Conservation (phyloP, 2,113 vertebrate species). For the Butastur rufipennis region DNA sequence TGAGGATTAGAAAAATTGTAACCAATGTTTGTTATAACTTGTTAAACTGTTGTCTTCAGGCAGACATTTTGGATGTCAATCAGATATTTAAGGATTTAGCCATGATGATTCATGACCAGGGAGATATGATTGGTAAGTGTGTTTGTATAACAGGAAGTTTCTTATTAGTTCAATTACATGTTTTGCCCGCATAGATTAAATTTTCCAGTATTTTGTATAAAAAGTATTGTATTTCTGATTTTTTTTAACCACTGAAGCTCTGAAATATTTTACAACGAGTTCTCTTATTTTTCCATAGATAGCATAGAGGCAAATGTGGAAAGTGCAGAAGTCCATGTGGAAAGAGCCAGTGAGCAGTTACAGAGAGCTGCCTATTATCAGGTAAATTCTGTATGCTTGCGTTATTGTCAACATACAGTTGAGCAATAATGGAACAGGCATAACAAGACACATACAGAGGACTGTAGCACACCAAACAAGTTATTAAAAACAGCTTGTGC, state of each 20-base stretch:
- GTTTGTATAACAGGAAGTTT: not conserved
- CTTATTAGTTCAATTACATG: not conserved
- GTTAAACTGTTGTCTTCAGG: constrained; percentile 73
- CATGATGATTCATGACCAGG: constrained; percentile 98
- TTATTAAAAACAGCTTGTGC: not conserved
- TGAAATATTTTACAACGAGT: not conserved
- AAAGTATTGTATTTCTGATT: not conserved
- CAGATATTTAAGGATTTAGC: constrained; percentile 99
- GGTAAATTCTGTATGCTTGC: constrained; percentile 72
- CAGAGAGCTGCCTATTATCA: constrained; percentile 92
- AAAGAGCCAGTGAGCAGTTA: constrained; percentile 88
- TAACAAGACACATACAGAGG: not conserved
- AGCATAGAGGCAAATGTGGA: constrained; percentile 98
- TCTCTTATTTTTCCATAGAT: constrained; percentile 73
- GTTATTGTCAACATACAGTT: not conserved
- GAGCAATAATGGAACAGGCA: not conserved
- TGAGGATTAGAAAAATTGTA: not conserved
- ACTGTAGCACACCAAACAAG: not conserved
- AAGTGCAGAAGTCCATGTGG: constrained; percentile 92
- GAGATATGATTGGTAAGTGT: constrained; percentile 93
- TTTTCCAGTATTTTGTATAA: not conserved
- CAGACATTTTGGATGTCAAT: constrained; percentile 96
- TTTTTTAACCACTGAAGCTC: not conserved
- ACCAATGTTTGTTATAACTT: not conserved
- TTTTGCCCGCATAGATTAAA: not conserved